These are phyloP conservation scores for Osmerus eperlanus DNA, from an alignment of 2,113 vertebrate species.

Conservation along the genomic window DNA sequence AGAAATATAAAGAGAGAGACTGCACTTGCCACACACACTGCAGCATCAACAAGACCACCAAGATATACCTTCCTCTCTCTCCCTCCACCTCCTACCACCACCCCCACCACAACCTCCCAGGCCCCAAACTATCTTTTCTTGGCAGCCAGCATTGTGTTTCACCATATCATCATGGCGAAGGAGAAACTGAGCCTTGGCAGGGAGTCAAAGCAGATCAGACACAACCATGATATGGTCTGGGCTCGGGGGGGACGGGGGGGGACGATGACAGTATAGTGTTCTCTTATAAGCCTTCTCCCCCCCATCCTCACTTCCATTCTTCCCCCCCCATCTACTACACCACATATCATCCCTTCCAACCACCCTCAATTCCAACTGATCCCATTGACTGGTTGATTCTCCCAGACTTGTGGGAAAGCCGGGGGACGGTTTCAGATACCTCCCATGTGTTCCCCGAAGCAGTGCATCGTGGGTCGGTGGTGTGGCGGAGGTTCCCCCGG, in stretches of 20 bases:
- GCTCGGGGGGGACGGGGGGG: too few relatives aligned
- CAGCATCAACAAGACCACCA: slow-evolving; percentile 27
- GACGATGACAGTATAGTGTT: too few relatives aligned
- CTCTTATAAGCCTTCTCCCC: slow-evolving; percentile 6
- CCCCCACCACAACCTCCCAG: slow-evolving; percentile 40
- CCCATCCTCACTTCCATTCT: background rate
- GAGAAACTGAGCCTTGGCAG: slow-evolving; percentile 60
- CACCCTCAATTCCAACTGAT: background rate
- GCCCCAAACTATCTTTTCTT: slow-evolving; percentile 35
- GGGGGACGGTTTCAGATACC: slow-evolving; percentile 25
- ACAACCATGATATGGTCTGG: slow-evolving; percentile 58
- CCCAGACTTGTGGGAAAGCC: slow-evolving; percentile 13
- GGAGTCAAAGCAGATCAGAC: slow-evolving; percentile 61
- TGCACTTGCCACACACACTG: slow-evolving; percentile 68
- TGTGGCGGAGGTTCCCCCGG: slow-evolving; percentile 22
- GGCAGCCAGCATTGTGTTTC: slow-evolving; percentile 61
- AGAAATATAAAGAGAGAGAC: background rate
- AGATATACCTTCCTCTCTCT: background rate
- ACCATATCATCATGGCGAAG: slow-evolving; percentile 67
- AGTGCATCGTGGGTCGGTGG: slow-evolving; percentile 1
- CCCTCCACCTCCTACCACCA: slow-evolving; percentile 46
- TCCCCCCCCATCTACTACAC: slow-evolving; percentile 14
- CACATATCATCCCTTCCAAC: too few relatives aligned
- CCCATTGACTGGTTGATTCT: slow-evolving; percentile 17
- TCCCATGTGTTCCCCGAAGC: slow-evolving; percentile 24